phyloP scores from a whole-genome alignment of 2,797 vertebrate species.

The Platyrinchus mystaceus region DNA sequence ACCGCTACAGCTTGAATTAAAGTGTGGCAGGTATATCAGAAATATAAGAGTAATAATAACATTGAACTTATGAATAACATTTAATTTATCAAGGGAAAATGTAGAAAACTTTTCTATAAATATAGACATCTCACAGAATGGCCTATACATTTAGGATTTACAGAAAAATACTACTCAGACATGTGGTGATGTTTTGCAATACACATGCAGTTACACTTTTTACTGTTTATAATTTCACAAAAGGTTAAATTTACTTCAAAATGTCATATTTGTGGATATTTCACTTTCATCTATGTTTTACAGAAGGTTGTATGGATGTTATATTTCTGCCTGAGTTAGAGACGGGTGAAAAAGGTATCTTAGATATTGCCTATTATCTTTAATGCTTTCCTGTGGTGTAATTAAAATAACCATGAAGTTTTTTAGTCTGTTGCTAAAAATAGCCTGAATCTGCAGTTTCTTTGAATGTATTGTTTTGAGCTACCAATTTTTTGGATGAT shows the following conservation, averaged over 20 bases:
- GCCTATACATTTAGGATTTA: not conserved
- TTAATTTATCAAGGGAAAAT: not conserved
- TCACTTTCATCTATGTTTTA: not conserved
- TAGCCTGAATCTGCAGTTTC: not conserved
- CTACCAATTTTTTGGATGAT: not conserved
- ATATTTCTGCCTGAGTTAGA: not conserved
- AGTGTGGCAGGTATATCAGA: not conserved
- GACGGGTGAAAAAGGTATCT: not conserved
- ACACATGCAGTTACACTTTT: not conserved
- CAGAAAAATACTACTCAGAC: not conserved
- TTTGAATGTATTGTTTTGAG: not conserved
- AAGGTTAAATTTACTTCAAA: not conserved
- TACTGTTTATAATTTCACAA: not conserved
- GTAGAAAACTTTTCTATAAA: not conserved
- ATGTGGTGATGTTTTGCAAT: not conserved
- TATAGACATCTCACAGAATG: not conserved
- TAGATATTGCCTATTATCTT: not conserved
- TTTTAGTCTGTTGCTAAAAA: not conserved
- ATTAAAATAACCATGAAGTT: not conserved
- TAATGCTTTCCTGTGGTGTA: not conserved
- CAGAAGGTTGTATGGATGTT: not conserved
- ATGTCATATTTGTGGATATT: not conserved
- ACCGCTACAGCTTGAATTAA: too few species aligned
- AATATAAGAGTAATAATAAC: not conserved
- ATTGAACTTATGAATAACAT: not conserved